Conservation (phyloP, 2,797 vertebrate genomes). For the Coranthus polyacanthus region DNA sequence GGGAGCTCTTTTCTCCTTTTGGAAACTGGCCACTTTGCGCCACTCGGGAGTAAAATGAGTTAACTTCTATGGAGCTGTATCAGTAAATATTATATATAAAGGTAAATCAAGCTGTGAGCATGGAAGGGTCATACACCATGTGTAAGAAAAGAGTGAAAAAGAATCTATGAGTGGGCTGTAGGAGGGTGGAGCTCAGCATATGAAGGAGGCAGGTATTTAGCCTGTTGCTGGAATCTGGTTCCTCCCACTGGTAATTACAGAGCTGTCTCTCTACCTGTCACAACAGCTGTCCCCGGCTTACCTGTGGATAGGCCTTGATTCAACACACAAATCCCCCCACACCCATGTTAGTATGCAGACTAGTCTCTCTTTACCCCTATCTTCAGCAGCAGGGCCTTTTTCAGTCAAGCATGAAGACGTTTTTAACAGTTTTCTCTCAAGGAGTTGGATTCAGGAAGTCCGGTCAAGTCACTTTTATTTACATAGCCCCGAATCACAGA, state of each 20-base stretch:
- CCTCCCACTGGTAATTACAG: constrained; percentile 87
- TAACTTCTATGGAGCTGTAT: not conserved
- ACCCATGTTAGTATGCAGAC: constrained; percentile 62
- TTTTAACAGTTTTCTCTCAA: constrained; percentile 4
- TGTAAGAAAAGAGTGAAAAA: constrained; percentile 18
- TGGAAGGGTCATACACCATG: not conserved
- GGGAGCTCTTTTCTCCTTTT: constrained; percentile 17
- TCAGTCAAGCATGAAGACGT: not conserved
- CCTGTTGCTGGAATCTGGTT: constrained; percentile 85
- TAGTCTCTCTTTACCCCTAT: constrained; percentile 47
- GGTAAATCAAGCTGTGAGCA: not conserved
- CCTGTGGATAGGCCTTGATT: constrained; percentile 76
- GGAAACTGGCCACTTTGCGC: constrained; percentile 15
- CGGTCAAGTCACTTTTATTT: too few species aligned
- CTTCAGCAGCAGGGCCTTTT: constrained; percentile 23
- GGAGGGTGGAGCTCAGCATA: constrained; percentile 64
- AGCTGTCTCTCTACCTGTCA: constrained; percentile 85
- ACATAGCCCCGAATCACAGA: too few species aligned
- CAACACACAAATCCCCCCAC: constrained; percentile 77
- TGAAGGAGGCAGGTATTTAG: constrained; percentile 82
- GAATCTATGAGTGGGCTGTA: constrained; percentile 29
- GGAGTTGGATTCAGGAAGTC: not conserved
- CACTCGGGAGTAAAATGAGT: constrained; percentile 4
- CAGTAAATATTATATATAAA: constrained; percentile 16
- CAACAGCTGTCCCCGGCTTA: constrained; percentile 87